A percentile compares a stretch with the other conserved stretches of the same genome.
Conservation (phyloP, 2,797 vertebrate genomes). For the Chaetophractus vellerosus region DNA sequence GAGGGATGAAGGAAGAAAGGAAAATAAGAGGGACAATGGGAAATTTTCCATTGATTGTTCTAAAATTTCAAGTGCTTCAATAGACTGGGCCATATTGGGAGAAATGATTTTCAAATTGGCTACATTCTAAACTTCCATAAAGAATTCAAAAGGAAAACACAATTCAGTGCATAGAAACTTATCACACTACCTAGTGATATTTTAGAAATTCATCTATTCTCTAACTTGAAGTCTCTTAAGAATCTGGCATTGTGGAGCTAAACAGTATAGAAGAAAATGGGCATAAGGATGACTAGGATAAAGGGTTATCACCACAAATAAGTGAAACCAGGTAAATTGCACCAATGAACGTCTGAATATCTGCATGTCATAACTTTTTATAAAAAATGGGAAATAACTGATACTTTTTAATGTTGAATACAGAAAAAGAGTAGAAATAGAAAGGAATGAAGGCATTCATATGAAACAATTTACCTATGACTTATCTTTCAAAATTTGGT, state of each 20-base stretch:
- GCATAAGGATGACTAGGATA: not conserved
- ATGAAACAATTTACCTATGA: not conserved
- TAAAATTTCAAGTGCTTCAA: conserved; percentile 3
- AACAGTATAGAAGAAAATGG: not conserved
- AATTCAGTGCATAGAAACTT: not conserved
- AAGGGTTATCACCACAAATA: not conserved
- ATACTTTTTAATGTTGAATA: conserved; percentile 40
- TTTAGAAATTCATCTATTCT: not conserved
- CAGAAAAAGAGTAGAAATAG: conserved; percentile 51
- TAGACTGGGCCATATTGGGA: not conserved
- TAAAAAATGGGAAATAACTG: not conserved
- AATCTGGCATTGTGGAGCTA: not conserved
- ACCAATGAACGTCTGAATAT: not conserved
- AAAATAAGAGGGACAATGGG: not conserved
- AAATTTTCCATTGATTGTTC: conserved; percentile 23
- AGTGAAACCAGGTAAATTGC: not conserved
- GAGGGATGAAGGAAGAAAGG: too few relatives aligned
- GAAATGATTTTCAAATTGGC: not conserved
- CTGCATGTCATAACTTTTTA: not conserved
- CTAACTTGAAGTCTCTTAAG: not conserved
- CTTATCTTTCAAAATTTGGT: not conserved
- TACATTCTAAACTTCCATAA: not conserved
- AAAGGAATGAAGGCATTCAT: not conserved
- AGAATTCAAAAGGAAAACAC: not conserved
- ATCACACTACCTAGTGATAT: not conserved